These are phyloP conservation scores for Mola mola DNA, from an alignment of 2,113 vertebrate species.

Conservation along the genomic window DNA sequence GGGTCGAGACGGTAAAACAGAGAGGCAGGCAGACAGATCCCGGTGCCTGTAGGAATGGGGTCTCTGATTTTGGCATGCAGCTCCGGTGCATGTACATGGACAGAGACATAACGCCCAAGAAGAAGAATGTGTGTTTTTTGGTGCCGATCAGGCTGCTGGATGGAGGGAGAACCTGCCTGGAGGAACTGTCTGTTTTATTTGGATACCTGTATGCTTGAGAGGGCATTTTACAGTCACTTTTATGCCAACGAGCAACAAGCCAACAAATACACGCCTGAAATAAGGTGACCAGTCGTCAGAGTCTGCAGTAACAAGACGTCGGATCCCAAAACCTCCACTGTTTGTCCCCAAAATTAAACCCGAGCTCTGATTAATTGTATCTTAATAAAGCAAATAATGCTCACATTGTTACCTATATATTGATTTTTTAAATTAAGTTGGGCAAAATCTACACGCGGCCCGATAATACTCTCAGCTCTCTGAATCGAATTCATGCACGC, in stretches of 20 bases:
- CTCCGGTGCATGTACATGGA: conserved; percentile 17
- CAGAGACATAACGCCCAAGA: conserved; percentile 25
- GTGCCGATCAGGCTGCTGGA: conserved; percentile 9
- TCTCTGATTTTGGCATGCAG: conserved; percentile 46
- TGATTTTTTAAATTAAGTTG: too few relatives aligned
- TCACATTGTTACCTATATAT: too few relatives aligned
- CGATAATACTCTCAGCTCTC: too few relatives aligned
- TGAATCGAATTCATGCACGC: too few relatives aligned
- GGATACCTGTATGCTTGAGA: conserved; percentile 33
- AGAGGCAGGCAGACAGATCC: conserved; percentile 16
- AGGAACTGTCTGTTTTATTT: conserved; percentile 50
- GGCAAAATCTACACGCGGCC: too few relatives aligned
- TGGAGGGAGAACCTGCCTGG: conserved; percentile 35
- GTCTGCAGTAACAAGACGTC: too few relatives aligned
- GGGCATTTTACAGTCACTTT: conserved; percentile 53
- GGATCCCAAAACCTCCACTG: too few relatives aligned
- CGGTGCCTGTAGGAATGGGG: conserved; percentile 23
- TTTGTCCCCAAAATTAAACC: too few relatives aligned
- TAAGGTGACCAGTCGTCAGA: too few relatives aligned
- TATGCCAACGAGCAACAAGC: conserved; percentile 27
- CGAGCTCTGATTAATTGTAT: too few relatives aligned
- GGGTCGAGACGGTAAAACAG: conserved; percentile 20
- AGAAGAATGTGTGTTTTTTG: conserved; percentile 14
- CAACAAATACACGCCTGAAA: too few relatives aligned
- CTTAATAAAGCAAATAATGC: too few relatives aligned